Evolutionary conservation across 1,140 invertebrate species (phyloP).

Genomic region (Drosophila yakuba): DNA sequence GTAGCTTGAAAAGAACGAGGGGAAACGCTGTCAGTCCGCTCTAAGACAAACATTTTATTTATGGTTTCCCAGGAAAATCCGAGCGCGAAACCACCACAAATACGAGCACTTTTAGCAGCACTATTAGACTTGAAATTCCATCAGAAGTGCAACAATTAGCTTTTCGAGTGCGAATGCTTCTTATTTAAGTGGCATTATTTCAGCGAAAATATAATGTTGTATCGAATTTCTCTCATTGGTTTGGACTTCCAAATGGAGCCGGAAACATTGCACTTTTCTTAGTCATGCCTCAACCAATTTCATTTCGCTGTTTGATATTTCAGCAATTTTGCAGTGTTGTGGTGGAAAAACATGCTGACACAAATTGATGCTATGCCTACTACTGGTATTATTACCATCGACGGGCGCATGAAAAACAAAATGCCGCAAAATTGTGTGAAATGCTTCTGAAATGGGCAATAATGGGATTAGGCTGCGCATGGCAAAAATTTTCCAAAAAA

Average conservation of each 20-base stretch:
- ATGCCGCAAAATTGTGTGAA: slow-evolving; percentile 55
- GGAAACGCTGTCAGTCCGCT: slow-evolving; percentile 55
- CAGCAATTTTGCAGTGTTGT: slow-evolving; percentile 15
- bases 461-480: slow-evolving; percentile 34
- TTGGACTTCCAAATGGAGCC: slow-evolving; percentile 63
- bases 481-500: slow-evolving; percentile 15
- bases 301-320: slow-evolving; percentile 41
- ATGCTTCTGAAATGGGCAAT: slow-evolving; percentile 43
- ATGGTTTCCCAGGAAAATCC: slow-evolving; percentile 45
- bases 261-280: slow-evolving; percentile 41
- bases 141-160: slow-evolving; percentile 38
- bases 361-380: slow-evolving; percentile 17
- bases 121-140: background rate
- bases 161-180: background rate
- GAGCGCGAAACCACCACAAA: slow-evolving; percentile 55
- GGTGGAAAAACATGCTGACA: slow-evolving; percentile 21
- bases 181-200: background rate
- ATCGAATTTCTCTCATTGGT: slow-evolving; percentile 47
- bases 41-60: slow-evolving; percentile 70
- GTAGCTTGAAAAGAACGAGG: slow-evolving; percentile 16
- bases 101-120: slow-evolving; percentile 4
- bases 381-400: slow-evolving; percentile 31
- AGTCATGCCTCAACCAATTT: slow-evolving; percentile 40
- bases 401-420: slow-evolving; percentile 38
- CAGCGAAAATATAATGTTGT: slow-evolving; percentile 6